A percentile compares a stretch with the other conserved stretches of the same genome.
Evolutionary conservation across 2,888 invertebrate species (phyloP).

Genomic region (Pterostichus madidus): DNA sequence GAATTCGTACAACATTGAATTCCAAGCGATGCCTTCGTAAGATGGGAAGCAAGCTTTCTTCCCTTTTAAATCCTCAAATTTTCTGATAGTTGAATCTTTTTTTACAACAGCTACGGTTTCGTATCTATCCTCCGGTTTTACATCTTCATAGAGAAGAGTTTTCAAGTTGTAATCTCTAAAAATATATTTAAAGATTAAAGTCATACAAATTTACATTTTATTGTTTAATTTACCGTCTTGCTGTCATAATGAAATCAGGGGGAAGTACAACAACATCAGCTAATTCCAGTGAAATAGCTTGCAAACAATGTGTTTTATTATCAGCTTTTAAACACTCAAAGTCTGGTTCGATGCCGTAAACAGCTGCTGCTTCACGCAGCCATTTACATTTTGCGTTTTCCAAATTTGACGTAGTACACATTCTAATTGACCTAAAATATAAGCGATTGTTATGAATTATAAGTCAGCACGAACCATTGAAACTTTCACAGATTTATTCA

Average conservation of each 20-base stretch:
- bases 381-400: constrained; percentile 89
- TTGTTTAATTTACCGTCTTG: constrained; percentile 80
- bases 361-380: constrained; percentile 86
- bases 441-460: no score
- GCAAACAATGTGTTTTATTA: constrained; percentile 83
- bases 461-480: no score
- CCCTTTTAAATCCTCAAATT: constrained; percentile 83
- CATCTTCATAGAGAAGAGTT: constrained; percentile 82
- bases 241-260: constrained; percentile 85
- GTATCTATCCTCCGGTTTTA: constrained; percentile 81
- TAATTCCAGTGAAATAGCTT: constrained; percentile 81
- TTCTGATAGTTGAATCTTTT: constrained; percentile 79
- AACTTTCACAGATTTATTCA: no score
- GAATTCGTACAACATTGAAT: constrained; percentile 79
- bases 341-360: constrained; percentile 88
- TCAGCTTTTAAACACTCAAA: constrained; percentile 86
- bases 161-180: constrained; percentile 80
- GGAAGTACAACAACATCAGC: constrained; percentile 87
- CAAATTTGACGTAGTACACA: constrained; percentile 85
- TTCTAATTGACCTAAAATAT: constrained; percentile 72
- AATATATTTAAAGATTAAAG: background rate
- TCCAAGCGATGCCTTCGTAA: constrained; percentile 87
- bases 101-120: constrained; percentile 85
- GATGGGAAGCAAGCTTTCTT: constrained; percentile 89
- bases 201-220: background rate